phyloP scores from a whole-genome alignment of 2,888 invertebrate genomes.

The Drosophila borborema region DNA sequence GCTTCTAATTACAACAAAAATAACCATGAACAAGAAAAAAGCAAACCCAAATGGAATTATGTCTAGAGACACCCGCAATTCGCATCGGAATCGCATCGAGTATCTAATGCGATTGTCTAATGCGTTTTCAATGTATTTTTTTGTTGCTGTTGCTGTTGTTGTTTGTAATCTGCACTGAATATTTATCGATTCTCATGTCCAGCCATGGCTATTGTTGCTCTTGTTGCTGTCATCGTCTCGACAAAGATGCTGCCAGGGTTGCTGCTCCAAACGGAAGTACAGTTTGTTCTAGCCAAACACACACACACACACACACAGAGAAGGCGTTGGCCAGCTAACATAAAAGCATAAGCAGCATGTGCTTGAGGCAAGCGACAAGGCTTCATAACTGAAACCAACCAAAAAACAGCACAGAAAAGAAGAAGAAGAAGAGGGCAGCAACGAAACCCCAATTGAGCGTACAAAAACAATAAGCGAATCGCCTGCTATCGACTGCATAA shows the following conservation, averaged over 20 bases:
- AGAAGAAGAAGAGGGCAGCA: not conserved
- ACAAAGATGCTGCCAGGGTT: constrained; percentile 58
- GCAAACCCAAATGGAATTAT: constrained; percentile 22
- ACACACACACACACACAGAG: constrained; percentile 44
- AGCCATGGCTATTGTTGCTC: constrained; percentile 18
- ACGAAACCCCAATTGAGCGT: constrained; percentile 7
- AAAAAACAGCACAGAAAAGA: not conserved
- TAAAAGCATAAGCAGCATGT: constrained; percentile 12
- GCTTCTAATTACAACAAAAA: constrained; percentile 60
- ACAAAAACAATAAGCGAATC: not conserved
- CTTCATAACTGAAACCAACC: constrained; percentile 13
- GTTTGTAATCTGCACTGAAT: constrained; percentile 53
- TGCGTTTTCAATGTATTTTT: constrained; percentile 79
- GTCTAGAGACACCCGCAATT: constrained; percentile 43
- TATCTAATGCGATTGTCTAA: constrained; percentile 67
- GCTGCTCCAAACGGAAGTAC: constrained; percentile 68
- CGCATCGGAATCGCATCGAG: constrained; percentile 43
- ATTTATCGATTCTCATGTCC: constrained; percentile 71
- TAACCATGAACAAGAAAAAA: not conserved
- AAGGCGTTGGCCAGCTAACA: constrained; percentile 50
- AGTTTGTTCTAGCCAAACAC: constrained; percentile 70
- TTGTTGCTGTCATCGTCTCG: constrained; percentile 31
- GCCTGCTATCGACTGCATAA: not conserved
- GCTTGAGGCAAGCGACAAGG: constrained; percentile 25
- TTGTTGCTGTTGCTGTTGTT: constrained; percentile 18